A percentile compares a stretch with the other conserved stretches of the same genome.
Evolutionary conservation across 2,797 vertebrate genomes (phyloP).

Genomic region (Manis javanica): DNA sequence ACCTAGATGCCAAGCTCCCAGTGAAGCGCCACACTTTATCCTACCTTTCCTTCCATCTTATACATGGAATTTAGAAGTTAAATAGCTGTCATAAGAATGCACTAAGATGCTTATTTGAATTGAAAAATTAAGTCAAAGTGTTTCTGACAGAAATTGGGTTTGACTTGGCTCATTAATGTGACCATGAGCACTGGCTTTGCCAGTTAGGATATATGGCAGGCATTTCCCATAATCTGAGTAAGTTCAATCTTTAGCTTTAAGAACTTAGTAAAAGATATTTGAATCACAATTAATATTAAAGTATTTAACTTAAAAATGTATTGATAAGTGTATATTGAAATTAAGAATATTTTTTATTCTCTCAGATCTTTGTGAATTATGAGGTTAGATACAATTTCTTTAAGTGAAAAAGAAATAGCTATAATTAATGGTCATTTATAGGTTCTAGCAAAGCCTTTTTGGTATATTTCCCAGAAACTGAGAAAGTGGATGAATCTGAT

Average conservation of each 20-base stretch:
- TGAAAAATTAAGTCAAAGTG: slow-evolving; percentile 28
- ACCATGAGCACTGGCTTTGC: not conserved
- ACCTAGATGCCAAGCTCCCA: not conserved
- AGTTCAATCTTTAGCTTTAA: not conserved
- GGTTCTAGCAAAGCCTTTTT: slow-evolving; percentile 28
- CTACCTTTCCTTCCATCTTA: not conserved
- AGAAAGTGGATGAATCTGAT: slow-evolving; percentile 48
- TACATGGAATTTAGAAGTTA: not conserved
- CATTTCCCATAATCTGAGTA: slow-evolving; percentile 2
- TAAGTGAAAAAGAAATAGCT: slow-evolving; percentile 52
- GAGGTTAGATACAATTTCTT: slow-evolving; percentile 48
- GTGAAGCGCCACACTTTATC: not conserved
- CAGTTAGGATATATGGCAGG: not conserved
- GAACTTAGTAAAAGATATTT: slow-evolving; percentile 14
- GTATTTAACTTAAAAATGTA: slow-evolving; percentile 1
- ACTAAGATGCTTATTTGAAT: slow-evolving; percentile 29
- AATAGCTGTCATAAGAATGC: not conserved
- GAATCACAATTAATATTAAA: slow-evolving; percentile 34
- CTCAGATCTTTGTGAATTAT: slow-evolving; percentile 16
- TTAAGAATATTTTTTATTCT: slow-evolving; percentile 27
- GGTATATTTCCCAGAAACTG: slow-evolving; percentile 54
- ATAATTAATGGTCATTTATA: slow-evolving; percentile 58
- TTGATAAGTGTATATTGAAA: slow-evolving; percentile 7
- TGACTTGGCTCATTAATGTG: slow-evolving; percentile 50
- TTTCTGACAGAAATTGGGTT: slow-evolving; percentile 54